Percentiles rank a stretch among this genome's conserved stretches.
These are phyloP conservation scores for Arnoldichthys spilopterus DNA, from an alignment of 2,797 vertebrate species.

Conservation along the genomic window DNA sequence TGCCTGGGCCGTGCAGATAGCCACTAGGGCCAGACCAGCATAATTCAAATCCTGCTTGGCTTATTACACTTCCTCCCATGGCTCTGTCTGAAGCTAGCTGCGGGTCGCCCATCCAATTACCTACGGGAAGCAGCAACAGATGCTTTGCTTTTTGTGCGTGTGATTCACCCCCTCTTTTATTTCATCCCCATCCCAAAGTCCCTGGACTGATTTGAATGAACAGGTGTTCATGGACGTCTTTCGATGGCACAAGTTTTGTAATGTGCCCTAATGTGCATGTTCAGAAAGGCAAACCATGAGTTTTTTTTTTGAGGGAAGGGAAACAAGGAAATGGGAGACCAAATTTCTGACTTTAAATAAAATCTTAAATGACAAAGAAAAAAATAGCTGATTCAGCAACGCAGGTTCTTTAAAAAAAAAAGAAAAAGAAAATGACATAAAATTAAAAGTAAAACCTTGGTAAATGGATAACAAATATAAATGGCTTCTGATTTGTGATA, in stretches of 20 bases:
- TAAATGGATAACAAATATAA: no score
- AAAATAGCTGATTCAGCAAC: background rate
- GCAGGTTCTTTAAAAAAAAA: background rate
- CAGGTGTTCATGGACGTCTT: background rate
- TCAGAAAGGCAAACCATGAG: background rate
- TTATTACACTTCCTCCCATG: conserved; percentile 14
- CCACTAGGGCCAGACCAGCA: conserved; percentile 33
- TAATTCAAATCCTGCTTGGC: conserved; percentile 47
- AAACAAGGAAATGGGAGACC: background rate
- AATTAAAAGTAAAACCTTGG: no score
- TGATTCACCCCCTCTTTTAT: background rate
- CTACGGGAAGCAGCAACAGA: conserved; percentile 12
- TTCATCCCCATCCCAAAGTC: background rate
- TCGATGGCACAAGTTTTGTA: conserved; percentile 14
- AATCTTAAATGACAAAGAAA: background rate
- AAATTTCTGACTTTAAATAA: background rate
- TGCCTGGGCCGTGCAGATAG: conserved; percentile 45
- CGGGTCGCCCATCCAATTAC: conserved; percentile 44
- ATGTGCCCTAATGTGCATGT: conserved; percentile 7
- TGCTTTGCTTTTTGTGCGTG: background rate
- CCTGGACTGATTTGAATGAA: conserved; percentile 17
- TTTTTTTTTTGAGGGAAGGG: background rate
- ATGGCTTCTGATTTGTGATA: no score
- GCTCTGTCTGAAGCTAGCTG: conserved; percentile 41
- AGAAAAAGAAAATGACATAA: background rate